Conservation (phyloP, 2,797 vertebrate species). For the Syngnathus acus region DNA sequence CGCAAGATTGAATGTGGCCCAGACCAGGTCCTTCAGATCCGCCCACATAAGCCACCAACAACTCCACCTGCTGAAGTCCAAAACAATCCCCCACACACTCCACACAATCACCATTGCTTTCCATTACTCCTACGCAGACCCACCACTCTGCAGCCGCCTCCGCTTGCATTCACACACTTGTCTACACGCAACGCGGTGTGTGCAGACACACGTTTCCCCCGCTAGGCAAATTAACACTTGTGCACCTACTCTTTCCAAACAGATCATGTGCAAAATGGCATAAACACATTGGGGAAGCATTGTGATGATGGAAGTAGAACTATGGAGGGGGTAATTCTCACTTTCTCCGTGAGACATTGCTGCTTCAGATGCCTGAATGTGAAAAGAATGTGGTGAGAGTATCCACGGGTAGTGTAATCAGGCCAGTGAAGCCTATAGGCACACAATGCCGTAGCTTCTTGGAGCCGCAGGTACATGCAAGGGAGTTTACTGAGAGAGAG, state of each 20-base stretch:
- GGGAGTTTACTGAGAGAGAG: constrained; percentile 20
- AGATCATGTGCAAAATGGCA: constrained; percentile 20
- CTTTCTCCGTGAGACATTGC: constrained; percentile 25
- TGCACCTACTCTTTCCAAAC: constrained; percentile 12
- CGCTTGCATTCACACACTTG: constrained; percentile 12
- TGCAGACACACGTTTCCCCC: constrained; percentile 12
- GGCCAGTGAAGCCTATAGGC: constrained; percentile 22
- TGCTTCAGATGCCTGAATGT: constrained; percentile 21
- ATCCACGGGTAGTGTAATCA: constrained; percentile 43
- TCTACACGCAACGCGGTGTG: background rate
- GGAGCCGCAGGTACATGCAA: constrained; percentile 18
- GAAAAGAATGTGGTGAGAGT: constrained; percentile 28
- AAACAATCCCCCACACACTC: constrained; percentile 20
- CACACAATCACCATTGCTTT: constrained; percentile 23
- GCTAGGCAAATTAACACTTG: constrained; percentile 38
- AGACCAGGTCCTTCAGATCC: constrained; percentile 25
- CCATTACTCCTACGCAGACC: constrained; percentile 23
- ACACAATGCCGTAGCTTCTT: constrained; percentile 13
- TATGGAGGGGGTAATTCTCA: constrained; percentile 32
- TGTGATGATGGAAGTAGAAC: constrained; percentile 29
- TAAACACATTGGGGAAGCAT: constrained; percentile 21
- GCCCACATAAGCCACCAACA: constrained; percentile 33
- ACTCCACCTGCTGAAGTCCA: constrained; percentile 34
- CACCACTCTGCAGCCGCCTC: constrained; percentile 14
- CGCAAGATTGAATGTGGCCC: constrained; percentile 15